Evolutionary conservation across 2,888 invertebrate genomes (phyloP).

Genomic region (Lissonota sp.): DNA sequence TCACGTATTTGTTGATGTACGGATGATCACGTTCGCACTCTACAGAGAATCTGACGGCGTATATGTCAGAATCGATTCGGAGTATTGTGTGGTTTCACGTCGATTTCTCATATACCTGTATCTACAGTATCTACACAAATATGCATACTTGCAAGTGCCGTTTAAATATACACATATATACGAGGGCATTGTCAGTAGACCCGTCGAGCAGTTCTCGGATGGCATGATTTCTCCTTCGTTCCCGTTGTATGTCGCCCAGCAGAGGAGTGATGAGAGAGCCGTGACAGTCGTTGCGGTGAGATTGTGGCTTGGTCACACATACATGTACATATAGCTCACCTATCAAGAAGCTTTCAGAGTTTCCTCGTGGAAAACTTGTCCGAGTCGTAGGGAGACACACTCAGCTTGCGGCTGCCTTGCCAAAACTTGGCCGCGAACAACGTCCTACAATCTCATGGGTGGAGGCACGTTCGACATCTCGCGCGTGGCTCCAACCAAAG

Average conservation of each 20-base stretch:
- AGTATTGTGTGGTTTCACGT: constrained; percentile 37
- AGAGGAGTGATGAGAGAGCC: constrained; percentile 56
- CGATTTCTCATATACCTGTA: background rate
- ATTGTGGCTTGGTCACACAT: constrained; percentile 47
- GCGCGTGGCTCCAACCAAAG: background rate
- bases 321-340: constrained; percentile 12
- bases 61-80: constrained; percentile 56
- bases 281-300: constrained; percentile 42
- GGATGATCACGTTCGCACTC: constrained; percentile 5
- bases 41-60: constrained; percentile 31
- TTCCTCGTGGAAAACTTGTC: constrained; percentile 50
- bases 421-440: constrained; percentile 56
- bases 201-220: constrained; percentile 6
- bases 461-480: constrained; percentile 51
- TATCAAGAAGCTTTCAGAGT: constrained; percentile 29
- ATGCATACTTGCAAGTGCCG: background rate
- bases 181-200: background rate
- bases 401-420: constrained; percentile 54
- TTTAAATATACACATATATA: background rate
- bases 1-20: constrained; percentile 1
- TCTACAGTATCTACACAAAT: background rate
- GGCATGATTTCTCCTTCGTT: constrained; percentile 36
- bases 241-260: background rate
- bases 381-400: constrained; percentile 14
- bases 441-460: background rate